Percentiles rank a stretch among this genome's conserved stretches.
These are phyloP conservation scores for Meriones psammophilus DNA, from an alignment of 2,797 vertebrate genomes.

Conservation along the genomic window DNA sequence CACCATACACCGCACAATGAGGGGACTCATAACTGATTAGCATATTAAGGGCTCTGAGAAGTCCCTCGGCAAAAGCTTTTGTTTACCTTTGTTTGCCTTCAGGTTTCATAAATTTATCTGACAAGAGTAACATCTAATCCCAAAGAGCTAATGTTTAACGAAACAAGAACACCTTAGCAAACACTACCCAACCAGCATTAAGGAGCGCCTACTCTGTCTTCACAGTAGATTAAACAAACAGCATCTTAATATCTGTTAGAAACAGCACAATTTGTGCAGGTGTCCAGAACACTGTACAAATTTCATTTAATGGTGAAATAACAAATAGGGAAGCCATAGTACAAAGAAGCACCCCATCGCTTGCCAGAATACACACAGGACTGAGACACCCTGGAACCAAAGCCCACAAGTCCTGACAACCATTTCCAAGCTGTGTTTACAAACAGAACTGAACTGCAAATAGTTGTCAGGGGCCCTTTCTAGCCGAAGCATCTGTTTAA, in stretches of 20 bases:
- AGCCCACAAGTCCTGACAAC: slow-evolving; percentile 67
- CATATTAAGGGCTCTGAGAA: slow-evolving; percentile 60
- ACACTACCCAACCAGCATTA: slow-evolving; percentile 56
- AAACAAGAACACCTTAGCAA: slow-evolving; percentile 75
- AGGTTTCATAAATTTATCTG: slow-evolving; percentile 72
- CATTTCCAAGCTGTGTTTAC: slow-evolving; percentile 74
- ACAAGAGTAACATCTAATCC: slow-evolving; percentile 78
- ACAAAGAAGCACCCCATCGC: slow-evolving; percentile 67
- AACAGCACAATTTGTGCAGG: slow-evolving; percentile 78
- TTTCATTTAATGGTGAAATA: slow-evolving; percentile 47
- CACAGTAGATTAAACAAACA: slow-evolving; percentile 79
- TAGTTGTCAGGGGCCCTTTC: neutral
- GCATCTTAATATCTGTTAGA: slow-evolving; percentile 70
- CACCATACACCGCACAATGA: neutral
- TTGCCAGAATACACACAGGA: slow-evolving; percentile 77
- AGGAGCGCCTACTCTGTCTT: slow-evolving; percentile 71
- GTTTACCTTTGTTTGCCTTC: slow-evolving; percentile 66
- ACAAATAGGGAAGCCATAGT: slow-evolving; percentile 74
- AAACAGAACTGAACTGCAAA: slow-evolving; percentile 73
- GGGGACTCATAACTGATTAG: slow-evolving; percentile 43
- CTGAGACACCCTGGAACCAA: slow-evolving; percentile 71
- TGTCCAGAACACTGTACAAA: slow-evolving; percentile 75
- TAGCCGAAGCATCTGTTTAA: slow-evolving; percentile 5
- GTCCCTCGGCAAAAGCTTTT: slow-evolving; percentile 59
- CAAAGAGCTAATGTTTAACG: slow-evolving; percentile 76